phyloP scores from a whole-genome alignment of 2,888 invertebrate genomes.

The Plagodis dolabraria region DNA sequence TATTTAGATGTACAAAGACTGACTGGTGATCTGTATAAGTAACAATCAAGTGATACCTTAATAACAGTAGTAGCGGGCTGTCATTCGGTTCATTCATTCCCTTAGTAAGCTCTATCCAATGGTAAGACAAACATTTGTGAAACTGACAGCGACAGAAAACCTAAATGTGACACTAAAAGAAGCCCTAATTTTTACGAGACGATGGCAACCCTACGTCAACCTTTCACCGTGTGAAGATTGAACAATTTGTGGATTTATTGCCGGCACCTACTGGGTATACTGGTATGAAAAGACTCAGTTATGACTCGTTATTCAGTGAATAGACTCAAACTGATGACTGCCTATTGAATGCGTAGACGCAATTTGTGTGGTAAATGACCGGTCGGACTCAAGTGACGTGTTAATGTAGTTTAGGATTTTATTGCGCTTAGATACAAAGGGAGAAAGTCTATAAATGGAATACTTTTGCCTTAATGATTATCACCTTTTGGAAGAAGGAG shows the following conservation, averaged over 20 bases:
- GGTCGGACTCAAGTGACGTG: constrained; percentile 13
- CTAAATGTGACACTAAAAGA: too few species aligned
- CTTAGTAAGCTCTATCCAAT: too few species aligned
- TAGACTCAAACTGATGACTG: constrained; percentile 16
- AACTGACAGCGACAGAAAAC: too few species aligned
- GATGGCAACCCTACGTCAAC: constrained; percentile 10
- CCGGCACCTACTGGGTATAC: constrained; percentile 18
- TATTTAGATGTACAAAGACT: too few species aligned
- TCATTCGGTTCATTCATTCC: too few species aligned
- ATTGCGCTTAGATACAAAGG: constrained; percentile 13
- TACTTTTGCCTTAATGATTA: too few species aligned
- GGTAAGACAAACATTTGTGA: too few species aligned
- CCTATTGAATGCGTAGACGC: constrained; percentile 21
- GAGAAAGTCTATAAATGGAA: constrained; percentile 3
- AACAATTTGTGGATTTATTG: constrained; percentile 23
- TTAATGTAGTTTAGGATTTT: constrained; percentile 23
- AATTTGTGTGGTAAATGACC: constrained; percentile 23
- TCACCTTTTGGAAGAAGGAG: too few species aligned
- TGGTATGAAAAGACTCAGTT: constrained; percentile 13
- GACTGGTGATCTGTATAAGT: too few species aligned
- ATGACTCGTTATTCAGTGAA: constrained; percentile 17
- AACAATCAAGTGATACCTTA: too few species aligned
- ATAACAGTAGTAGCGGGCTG: too few species aligned
- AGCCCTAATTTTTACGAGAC: not conserved
- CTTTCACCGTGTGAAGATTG: constrained; percentile 15